phyloP scores from a whole-genome alignment of 2,888 invertebrate genomes.

The Micropterix aruncella region DNA sequence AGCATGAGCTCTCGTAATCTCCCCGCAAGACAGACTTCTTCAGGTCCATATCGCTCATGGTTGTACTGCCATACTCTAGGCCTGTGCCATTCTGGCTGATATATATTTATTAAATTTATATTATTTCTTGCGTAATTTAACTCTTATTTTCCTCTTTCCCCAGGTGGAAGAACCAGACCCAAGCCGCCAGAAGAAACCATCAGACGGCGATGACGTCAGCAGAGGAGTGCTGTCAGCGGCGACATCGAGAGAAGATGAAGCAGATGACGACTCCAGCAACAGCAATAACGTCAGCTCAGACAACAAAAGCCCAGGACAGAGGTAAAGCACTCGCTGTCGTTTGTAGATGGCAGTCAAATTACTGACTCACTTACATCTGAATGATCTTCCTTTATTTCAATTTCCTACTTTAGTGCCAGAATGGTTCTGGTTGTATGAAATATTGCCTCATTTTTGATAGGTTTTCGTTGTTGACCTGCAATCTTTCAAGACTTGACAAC shows the following conservation, averaged over 20 bases:
- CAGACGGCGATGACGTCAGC: slow-evolving; percentile 21
- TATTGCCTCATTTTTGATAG: too few species aligned
- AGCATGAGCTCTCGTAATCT: too few species aligned
- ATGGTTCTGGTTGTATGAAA: too few species aligned
- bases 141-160: slow-evolving; percentile 10
- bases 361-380: too few species aligned
- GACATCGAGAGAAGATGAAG: slow-evolving; percentile 52
- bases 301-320: slow-evolving; percentile 55
- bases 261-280: slow-evolving; percentile 46
- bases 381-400: neutral
- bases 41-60: too few species aligned
- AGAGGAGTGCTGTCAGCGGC: slow-evolving; percentile 40
- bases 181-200: slow-evolving; percentile 29
- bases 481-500: too few species aligned
- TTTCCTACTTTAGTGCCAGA: neutral
- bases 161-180: slow-evolving; percentile 36
- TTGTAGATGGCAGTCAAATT: too few species aligned
- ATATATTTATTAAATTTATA: slow-evolving; percentile 4
- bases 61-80: too few species aligned
- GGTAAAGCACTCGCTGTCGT: slow-evolving; percentile 28
- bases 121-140: slow-evolving; percentile 2
- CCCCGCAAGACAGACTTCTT: too few species aligned
- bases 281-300: slow-evolving; percentile 55
- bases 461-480: too few species aligned
- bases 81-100: slow-evolving; percentile 3